Percentiles rank a stretch among this genome's conserved stretches.
Conservation (phyloP, 2,888 invertebrate genomes). For the Dynastes hyllus region DNA sequence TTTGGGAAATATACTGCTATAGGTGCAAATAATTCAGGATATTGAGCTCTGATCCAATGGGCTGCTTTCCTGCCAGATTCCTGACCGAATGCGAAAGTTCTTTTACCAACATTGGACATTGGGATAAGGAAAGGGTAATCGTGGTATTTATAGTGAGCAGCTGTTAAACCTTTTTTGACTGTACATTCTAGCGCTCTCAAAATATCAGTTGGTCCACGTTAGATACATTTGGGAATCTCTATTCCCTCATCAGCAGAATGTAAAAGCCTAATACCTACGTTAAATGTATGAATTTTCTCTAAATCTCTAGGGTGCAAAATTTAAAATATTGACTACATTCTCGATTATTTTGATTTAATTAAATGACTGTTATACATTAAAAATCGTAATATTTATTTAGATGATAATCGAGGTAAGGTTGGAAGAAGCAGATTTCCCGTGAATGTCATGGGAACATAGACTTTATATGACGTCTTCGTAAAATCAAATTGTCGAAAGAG, state of each 20-base stretch:
- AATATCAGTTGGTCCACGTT: conserved; percentile 87
- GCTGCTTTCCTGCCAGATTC: conserved; percentile 93
- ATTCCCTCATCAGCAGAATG: conserved; percentile 68
- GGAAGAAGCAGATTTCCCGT: no score
- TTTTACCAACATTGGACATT: conserved; percentile 78
- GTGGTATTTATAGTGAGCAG: conserved; percentile 91
- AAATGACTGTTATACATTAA: no score
- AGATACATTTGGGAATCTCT: conserved; percentile 80
- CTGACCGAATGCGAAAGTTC: conserved; percentile 85
- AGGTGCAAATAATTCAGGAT: conserved; percentile 81
- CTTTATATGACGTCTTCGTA: no score
- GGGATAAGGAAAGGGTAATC: conserved; percentile 94
- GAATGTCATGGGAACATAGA: no score
- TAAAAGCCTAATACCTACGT: conserved; percentile 29
- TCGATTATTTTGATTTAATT: not conserved
- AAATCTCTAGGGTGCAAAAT: not conserved
- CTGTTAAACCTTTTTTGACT: conserved; percentile 85
- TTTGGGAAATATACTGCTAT: conserved; percentile 82
- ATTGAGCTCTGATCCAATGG: conserved; percentile 84
- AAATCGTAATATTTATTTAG: no score
- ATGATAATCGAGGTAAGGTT: no score
- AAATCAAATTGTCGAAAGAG: no score
- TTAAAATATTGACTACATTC: conserved; percentile 49
- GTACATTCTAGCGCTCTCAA: conserved; percentile 86
- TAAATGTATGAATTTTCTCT: conserved; percentile 18